Evolutionary conservation across 2,113 vertebrate species (phyloP).

Genomic region (Podarcis cretensis): DNA sequence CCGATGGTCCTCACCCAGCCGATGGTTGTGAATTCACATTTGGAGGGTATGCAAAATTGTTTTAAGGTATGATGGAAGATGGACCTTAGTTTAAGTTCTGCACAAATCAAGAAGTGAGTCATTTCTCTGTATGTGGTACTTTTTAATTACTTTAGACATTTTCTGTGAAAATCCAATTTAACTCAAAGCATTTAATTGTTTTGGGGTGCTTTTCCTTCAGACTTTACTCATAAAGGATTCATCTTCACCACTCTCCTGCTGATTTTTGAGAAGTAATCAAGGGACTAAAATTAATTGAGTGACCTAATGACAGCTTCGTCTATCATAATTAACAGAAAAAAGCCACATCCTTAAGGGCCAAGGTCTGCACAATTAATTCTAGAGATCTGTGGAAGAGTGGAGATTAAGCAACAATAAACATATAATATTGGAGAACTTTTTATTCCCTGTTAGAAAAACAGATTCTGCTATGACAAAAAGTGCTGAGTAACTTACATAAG

Average conservation of each 20-base stretch:
- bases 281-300: conserved; percentile 69
- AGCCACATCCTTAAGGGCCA: conserved; percentile 52
- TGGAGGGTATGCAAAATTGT: not conserved
- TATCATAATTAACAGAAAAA: conserved; percentile 67
- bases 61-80: not conserved
- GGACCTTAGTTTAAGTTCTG: not conserved
- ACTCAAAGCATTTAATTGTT: conserved; percentile 66
- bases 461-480: conserved; percentile 9
- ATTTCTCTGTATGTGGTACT: conserved; percentile 51
- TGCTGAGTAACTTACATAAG: conserved; percentile 43
- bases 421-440: conserved; percentile 37
- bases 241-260: conserved; percentile 59
- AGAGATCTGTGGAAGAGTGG: conserved; percentile 37
- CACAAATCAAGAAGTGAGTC: conserved; percentile 56
- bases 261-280: conserved; percentile 60
- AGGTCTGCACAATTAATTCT: conserved; percentile 63
- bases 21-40: not conserved
- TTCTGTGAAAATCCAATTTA: conserved; percentile 51
- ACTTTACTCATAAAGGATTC: conserved; percentile 36
- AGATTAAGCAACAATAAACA: conserved; percentile 34
- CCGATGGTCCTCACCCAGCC: no score
- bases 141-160: conserved; percentile 51
- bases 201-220: conserved; percentile 20
- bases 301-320: conserved; percentile 57
- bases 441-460: conserved; percentile 38